phyloP scores from a whole-genome alignment of 2,888 invertebrate species.

The Euspilapteryx auroguttella region DNA sequence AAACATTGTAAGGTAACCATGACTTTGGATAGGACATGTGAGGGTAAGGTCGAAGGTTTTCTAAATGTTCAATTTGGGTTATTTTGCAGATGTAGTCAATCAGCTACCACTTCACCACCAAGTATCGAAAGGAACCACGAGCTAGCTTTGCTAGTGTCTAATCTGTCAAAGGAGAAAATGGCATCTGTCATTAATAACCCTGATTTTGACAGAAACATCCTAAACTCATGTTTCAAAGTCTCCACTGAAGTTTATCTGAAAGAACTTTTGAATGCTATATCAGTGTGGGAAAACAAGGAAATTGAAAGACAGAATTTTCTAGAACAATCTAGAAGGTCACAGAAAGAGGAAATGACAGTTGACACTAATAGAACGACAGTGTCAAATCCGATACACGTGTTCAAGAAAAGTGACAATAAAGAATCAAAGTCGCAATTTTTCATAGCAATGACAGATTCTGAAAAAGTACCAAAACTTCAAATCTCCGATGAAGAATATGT shows the following conservation, averaged over 20 bases:
- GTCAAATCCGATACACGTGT: constrained; percentile 37
- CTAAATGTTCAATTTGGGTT: too few species aligned
- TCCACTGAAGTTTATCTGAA: constrained; percentile 47
- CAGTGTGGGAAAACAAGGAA: constrained; percentile 33
- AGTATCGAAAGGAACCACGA: too few species aligned
- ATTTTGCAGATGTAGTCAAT: constrained; percentile 38
- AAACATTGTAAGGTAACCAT: not conserved
- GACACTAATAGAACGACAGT: constrained; percentile 47
- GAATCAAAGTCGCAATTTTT: constrained; percentile 54
- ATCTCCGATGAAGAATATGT: constrained; percentile 37
- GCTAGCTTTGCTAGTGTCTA: constrained; percentile 27
- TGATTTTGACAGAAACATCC: constrained; percentile 51
- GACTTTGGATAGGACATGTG: not conserved
- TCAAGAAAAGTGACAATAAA: constrained; percentile 40
- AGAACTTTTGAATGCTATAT: constrained; percentile 29
- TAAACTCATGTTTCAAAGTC: constrained; percentile 49
- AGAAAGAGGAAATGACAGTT: constrained; percentile 32
- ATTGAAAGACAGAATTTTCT: constrained; percentile 26
- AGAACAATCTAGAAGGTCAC: constrained; percentile 22
- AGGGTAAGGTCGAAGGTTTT: too few species aligned
- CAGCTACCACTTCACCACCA: constrained; percentile 17
- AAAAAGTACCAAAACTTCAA: constrained; percentile 38
- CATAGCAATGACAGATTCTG: constrained; percentile 36
- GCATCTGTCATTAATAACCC: constrained; percentile 43
- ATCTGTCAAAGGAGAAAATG: constrained; percentile 31